A percentile compares a stretch with the other conserved stretches of the same genome.
Conservation (phyloP, 2,797 vertebrate genomes). For the Ptychobarbus kaznakovi region DNA sequence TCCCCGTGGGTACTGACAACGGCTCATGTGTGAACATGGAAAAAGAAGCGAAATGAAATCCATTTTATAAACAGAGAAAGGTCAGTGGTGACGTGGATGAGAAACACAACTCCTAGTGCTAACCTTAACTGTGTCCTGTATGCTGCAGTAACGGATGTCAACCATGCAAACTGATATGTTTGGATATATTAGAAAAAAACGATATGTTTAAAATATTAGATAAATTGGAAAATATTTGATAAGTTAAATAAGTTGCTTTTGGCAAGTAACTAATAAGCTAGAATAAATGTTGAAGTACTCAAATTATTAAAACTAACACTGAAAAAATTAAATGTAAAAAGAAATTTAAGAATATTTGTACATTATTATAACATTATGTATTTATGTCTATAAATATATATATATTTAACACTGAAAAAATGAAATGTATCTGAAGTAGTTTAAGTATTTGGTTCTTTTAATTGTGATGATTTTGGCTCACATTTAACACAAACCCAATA, state of each 20-base stretch:
- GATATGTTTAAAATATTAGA: neutral
- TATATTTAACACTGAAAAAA: too few species aligned
- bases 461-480: too few species aligned
- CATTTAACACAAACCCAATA: too few species aligned
- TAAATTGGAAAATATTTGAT: neutral
- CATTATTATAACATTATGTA: too few species aligned
- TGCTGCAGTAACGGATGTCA: neutral
- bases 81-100: constrained; percentile 74
- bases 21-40: constrained; percentile 74
- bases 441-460: too few species aligned
- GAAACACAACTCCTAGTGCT: neutral
- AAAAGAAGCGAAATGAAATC: constrained; percentile 77
- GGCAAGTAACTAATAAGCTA: neutral
- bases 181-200: neutral
- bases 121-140: neutral
- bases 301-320: neutral
- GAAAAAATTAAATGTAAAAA: neutral
- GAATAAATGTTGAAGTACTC: neutral
- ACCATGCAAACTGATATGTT: neutral
- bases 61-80: constrained; percentile 79
- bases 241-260: neutral
- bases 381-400: too few species aligned
- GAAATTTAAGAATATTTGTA: too few species aligned
- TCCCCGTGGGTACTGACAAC: constrained; percentile 68
- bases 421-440: too few species aligned